Evolutionary conservation across 2,888 invertebrate species (phyloP), one percentile per base, ranked within the genome.

Genomic region (Diaprepes abbreviatus): DNA sequence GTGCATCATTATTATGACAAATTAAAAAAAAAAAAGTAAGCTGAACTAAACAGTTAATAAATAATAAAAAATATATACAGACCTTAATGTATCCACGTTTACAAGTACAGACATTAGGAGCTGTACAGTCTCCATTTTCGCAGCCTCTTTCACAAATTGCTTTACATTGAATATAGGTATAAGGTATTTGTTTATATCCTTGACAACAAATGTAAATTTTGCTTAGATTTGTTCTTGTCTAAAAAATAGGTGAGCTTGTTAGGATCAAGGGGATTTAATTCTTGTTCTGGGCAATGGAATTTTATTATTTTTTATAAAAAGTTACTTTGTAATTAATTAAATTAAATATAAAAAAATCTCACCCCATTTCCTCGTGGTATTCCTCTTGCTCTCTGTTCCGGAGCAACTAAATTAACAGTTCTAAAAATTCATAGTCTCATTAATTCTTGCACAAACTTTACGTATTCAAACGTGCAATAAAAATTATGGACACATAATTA

Each of bases 121-220:
- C 88, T 0, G 88, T 86, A 79, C 93, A 93, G 24, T 87, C 84
- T 7, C 78, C 92, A 75, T 93, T 92, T 58, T 89, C 80, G 74
- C 93, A 93, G 6, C 89, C 88, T 17, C 86, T 84, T 2, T 88
- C 86, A 78, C 93, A 93, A 12, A 88, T 84, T 0, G 90, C 88
- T 40, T 88, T 88, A 78, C 91, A 92, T 58, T 86, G 85, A 64
- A 79, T 77, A 78, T 86, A 85, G 2, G 85, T 87, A 79, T 87
- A 87, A 5, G 86, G 84, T 80, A 90, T 89, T 9, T 89, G 87
- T 69, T 86, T 85, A 82, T 90, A 93, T 14, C 93, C 93, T 0
- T 88, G 87, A 79, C 93, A 93, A 79, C 93, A 93, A 19, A 90
- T 86, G 71, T 90, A 86, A 75, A 92, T 89, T 70, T 87, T 88